A percentile compares a stretch with the other conserved stretches of the same genome.
phyloP scores from a whole-genome alignment of 2,888 invertebrate species.

The Callimorpha dominula region DNA sequence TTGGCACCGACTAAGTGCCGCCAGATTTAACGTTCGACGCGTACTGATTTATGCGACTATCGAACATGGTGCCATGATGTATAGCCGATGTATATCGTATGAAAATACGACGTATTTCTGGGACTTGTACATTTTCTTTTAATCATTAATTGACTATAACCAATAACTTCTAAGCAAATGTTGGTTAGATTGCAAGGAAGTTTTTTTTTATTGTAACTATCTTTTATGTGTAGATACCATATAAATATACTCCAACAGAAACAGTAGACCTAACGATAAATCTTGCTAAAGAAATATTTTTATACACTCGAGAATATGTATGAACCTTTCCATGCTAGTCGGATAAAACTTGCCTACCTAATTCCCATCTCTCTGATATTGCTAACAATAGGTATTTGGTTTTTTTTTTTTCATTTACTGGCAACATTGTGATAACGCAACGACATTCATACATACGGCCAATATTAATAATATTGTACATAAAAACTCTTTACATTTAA shows the following conservation, averaged over 20 bases:
- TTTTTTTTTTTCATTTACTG: too few species aligned
- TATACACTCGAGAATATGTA: background rate
- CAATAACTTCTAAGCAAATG: too few species aligned
- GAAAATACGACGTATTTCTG: constrained; percentile 24
- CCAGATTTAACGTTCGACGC: constrained; percentile 71
- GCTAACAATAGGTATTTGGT: too few species aligned
- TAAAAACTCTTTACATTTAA: too few species aligned
- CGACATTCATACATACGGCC: too few species aligned
- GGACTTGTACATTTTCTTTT: constrained; percentile 16
- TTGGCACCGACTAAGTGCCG: constrained; percentile 62
- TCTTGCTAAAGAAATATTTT: background rate
- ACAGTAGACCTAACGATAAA: background rate
- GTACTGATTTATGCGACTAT: constrained; percentile 72
- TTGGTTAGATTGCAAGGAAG: background rate
- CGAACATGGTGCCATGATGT: constrained; percentile 23
- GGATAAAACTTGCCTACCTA: background rate
- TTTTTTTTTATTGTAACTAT: background rate
- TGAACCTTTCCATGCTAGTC: background rate
- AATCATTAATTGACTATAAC: background rate
- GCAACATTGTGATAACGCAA: too few species aligned
- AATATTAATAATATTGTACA: too few species aligned
- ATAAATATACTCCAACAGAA: background rate
- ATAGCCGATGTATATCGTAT: constrained; percentile 20
- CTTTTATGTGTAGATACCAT: background rate
- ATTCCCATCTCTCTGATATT: too few species aligned